Base-by-base conservation (phyloP, 2,113 vertebrate species). In the Calidris pygmaea region DNA sequence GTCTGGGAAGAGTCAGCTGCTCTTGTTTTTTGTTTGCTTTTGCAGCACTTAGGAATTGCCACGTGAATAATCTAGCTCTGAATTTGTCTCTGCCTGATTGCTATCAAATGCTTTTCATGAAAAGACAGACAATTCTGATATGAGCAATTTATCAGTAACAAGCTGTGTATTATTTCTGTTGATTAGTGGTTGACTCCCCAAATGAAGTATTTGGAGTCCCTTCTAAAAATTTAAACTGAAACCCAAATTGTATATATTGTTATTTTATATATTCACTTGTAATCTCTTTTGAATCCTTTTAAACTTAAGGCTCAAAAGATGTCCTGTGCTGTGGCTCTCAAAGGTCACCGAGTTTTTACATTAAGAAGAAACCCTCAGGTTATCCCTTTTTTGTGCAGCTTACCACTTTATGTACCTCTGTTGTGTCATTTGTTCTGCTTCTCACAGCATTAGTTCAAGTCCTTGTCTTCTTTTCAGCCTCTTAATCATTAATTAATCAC, bases 401-500 rank as follows among this genome's bases (percentile, higher is more conserved):
- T 80, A 65, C 59, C 20, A 23, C 62, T 79, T 29, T 50, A 43
- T 87, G 52, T 58, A 41, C 10, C 32, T 76, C 67, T 76, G 43
- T 70, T 73, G 19, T 11, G 27, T 55, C 27, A n/a, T 50, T 90
- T 75, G 50, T 85, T 95, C 83, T 87, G 34, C 79, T 85, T 68
- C 70, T 87, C 32, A 3, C 76, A 86, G 34, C 50, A 30, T 83
- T 84, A 90, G 67, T 85, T 93, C 62, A 68, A 74, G 80, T 76
- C 80, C 48, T 55, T 74, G 65, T 84, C 95, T 90, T 84, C 95
- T 90, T 90, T 84, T 79, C 52, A 72, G 65, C 29, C 60, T 68
- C 92, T 66, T 91, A 60, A 92, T 90, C 76, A 22, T 84, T 79
- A 66, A 80, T 95, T 95, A 93, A 96, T 96, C 68, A 48, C 65